Percentiles rank a stretch among this genome's conserved stretches.
phyloP scores from a whole-genome alignment of 1,140 invertebrate genomes.

The Nasonia giraulti region DNA sequence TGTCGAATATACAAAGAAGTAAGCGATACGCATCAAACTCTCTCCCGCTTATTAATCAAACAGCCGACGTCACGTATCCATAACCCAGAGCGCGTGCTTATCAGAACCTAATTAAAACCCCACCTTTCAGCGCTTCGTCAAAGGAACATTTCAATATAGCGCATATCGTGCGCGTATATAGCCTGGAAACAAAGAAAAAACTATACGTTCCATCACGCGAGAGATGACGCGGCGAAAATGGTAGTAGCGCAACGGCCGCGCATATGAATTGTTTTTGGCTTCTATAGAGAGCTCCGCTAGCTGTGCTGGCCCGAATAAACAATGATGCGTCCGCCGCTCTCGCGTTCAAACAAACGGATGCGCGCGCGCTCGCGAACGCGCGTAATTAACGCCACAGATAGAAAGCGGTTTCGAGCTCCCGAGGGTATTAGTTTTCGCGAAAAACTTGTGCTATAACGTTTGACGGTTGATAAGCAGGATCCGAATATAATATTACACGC shows the following conservation, averaged over 20 bases:
- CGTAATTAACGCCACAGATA: not conserved
- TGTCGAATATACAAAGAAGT: not conserved
- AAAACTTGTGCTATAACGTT: too few species aligned
- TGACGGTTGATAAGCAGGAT: too few species aligned
- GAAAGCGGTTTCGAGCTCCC: too few species aligned
- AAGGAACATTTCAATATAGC: not conserved
- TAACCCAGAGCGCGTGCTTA: not conserved
- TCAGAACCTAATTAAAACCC: not conserved
- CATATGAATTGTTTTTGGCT: not conserved
- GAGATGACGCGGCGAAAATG: not conserved
- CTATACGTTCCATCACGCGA: not conserved
- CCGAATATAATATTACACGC: too few species aligned
- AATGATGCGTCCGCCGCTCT: not conserved
- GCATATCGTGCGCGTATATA: not conserved
- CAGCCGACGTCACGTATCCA: not conserved
- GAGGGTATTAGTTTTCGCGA: too few species aligned
- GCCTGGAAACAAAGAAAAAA: not conserved
- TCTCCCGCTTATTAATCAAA: not conserved
- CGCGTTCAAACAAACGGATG: not conserved
- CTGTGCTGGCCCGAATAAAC: not conserved
- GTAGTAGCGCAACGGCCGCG: too few species aligned
- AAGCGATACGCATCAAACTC: not conserved
- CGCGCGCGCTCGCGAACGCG: too few species aligned
- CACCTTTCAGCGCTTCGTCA: not conserved
- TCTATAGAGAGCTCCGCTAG: not conserved